Evolutionary conservation across 2,888 invertebrate genomes (phyloP).

Genomic region (Synanthedon formicaeformis): DNA sequence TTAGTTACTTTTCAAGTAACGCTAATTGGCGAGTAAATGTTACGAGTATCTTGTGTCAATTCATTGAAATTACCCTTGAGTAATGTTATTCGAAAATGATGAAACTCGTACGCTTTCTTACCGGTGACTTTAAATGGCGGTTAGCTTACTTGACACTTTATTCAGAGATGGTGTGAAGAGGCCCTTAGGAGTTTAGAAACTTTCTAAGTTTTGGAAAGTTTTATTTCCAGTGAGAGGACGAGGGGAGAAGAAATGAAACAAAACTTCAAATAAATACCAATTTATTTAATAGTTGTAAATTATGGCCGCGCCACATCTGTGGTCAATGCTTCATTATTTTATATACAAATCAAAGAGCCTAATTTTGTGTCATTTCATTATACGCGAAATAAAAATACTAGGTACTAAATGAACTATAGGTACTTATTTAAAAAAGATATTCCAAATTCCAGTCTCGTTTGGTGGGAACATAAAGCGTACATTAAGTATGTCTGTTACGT

Average conservation of each 20-base stretch:
- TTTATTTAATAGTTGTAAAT: not conserved
- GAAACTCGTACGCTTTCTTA: too few species aligned
- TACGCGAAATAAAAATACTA: not conserved
- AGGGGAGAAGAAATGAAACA: not conserved
- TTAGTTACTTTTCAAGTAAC: too few species aligned
- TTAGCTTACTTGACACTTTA: too few species aligned
- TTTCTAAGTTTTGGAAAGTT: too few species aligned
- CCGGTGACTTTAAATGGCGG: too few species aligned
- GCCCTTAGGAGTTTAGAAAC: too few species aligned
- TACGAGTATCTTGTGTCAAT: too few species aligned
- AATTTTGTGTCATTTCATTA: not conserved
- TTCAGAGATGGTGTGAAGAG: too few species aligned
- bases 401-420: not conserved
- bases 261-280: not conserved
- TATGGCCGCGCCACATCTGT: not conserved
- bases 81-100: too few species aligned
- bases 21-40: too few species aligned
- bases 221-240: too few species aligned
- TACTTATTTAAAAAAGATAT: not conserved
- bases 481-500: not conserved
- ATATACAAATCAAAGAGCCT: not conserved
- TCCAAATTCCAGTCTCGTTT: not conserved
- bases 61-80: too few species aligned
- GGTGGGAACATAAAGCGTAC: not conserved
- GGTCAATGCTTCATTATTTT: not conserved